A percentile compares a stretch with the other conserved stretches of the same genome.
Conservation (phyloP, 1,140 invertebrate species). For the Heliconius hewitsoni region DNA sequence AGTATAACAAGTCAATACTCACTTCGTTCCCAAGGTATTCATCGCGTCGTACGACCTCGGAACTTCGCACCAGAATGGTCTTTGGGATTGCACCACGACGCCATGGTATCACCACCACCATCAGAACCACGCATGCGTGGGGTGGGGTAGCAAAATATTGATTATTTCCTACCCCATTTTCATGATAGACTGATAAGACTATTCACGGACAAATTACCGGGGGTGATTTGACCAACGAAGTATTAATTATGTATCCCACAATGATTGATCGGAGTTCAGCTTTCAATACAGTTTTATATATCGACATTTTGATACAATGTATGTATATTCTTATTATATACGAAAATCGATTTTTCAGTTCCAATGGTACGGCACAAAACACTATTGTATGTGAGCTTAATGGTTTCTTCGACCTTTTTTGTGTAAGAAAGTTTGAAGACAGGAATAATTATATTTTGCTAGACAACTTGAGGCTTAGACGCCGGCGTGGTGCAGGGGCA, state of each 20-base stretch:
- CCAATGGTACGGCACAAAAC: background rate
- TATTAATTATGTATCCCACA: constrained; percentile 73
- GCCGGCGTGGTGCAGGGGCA: no score
- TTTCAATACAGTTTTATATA: constrained; percentile 32
- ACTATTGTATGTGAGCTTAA: background rate
- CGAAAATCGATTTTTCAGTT: background rate
- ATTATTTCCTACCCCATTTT: constrained; percentile 70
- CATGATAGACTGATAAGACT: constrained; percentile 69
- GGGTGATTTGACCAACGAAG: constrained; percentile 59
- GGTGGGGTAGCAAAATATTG: constrained; percentile 71
- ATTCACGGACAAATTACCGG: constrained; percentile 69
- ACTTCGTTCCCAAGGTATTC: background rate
- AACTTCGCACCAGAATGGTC: constrained; percentile 56
- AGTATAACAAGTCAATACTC: background rate
- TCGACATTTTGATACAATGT: constrained; percentile 27
- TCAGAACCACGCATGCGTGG: constrained; percentile 71
- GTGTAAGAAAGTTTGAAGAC: background rate
- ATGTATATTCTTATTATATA: background rate
- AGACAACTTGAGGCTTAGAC: no score
- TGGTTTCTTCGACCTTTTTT: background rate
- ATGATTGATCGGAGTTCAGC: constrained; percentile 66
- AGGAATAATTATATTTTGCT: background rate
- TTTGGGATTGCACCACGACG: constrained; percentile 48
- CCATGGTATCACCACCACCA: constrained; percentile 71
- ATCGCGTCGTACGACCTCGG: constrained; percentile 41